Percentiles rank a stretch among this genome's conserved stretches.
Evolutionary conservation across 2,113 vertebrate species (phyloP).

Genomic region (Gymnorhina tibicen): DNA sequence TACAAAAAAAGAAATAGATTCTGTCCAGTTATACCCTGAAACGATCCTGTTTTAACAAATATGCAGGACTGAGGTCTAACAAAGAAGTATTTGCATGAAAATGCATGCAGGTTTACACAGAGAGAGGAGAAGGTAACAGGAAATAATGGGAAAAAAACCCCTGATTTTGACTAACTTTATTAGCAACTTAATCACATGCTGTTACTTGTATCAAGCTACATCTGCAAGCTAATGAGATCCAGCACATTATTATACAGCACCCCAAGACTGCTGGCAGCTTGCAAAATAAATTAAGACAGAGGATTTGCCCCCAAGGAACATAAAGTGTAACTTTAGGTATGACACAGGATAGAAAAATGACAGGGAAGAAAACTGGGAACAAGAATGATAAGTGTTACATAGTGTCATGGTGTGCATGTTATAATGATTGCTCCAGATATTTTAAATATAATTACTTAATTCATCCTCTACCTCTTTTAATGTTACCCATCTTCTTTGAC

Average conservation of each 20-base stretch:
- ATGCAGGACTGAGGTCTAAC: neutral
- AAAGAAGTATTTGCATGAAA: neutral
- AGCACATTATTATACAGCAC: neutral
- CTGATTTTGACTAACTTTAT: neutral
- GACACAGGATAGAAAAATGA: neutral
- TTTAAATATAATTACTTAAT: neutral
- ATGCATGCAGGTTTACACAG: neutral
- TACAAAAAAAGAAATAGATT: neutral
- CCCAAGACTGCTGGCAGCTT: neutral
- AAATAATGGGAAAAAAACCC: fast-evolving
- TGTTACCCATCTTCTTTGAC: neutral
- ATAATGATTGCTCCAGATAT: neutral
- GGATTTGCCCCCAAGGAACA: neutral
- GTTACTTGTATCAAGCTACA: neutral
- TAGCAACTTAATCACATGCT: neutral
- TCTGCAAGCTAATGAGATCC: neutral
- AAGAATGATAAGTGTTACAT: neutral
- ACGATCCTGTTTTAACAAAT: neutral
- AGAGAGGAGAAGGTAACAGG: neutral
- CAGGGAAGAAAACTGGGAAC: neutral
- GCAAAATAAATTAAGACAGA: neutral
- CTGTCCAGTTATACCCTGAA: neutral
- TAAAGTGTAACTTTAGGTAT: neutral
- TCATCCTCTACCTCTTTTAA: neutral
- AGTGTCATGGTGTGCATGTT: neutral